phyloP scores from a whole-genome alignment of 2,888 invertebrate species.

The Ophioninae sp. region DNA sequence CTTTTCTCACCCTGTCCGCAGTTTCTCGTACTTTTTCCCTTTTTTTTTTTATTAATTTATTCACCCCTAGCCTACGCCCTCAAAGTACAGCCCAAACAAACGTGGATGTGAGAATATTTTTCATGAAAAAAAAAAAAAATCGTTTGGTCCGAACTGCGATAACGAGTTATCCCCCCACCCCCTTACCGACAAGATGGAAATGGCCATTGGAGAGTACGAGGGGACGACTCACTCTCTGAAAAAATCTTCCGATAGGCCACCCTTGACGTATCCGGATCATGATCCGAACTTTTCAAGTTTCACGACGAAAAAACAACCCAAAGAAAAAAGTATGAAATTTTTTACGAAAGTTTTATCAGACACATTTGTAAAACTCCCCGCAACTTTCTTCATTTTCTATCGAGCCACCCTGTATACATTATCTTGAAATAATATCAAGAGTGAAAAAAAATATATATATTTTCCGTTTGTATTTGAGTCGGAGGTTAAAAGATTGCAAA shows the following conservation, averaged over 20 bases:
- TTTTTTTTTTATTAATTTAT: neutral
- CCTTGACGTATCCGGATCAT: constrained; percentile 22
- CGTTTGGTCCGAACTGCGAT: neutral
- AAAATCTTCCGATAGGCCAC: constrained; percentile 2
- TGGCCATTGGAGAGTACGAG: neutral
- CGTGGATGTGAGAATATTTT: neutral
- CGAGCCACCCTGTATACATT: neutral
- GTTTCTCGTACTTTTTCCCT: neutral
- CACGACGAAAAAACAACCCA: constrained; percentile 1
- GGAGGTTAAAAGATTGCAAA: too few species aligned
- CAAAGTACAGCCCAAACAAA: neutral
- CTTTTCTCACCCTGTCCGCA: neutral
- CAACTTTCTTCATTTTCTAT: neutral
- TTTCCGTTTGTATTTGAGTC: too few species aligned
- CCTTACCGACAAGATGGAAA: constrained; percentile 5
- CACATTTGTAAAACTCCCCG: neutral
- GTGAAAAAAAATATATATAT: neutral
- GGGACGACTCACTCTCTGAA: neutral
- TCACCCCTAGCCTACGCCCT: neutral
- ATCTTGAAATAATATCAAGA: neutral
- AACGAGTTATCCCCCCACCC: neutral
- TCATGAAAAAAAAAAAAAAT: neutral
- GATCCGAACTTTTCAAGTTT: neutral
- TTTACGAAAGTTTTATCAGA: neutral
- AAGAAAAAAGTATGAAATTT: neutral